These are phyloP conservation scores for Lepidocyrtoides sp. DNA, from an alignment of 2,888 invertebrate species.

Conservation along the genomic window DNA sequence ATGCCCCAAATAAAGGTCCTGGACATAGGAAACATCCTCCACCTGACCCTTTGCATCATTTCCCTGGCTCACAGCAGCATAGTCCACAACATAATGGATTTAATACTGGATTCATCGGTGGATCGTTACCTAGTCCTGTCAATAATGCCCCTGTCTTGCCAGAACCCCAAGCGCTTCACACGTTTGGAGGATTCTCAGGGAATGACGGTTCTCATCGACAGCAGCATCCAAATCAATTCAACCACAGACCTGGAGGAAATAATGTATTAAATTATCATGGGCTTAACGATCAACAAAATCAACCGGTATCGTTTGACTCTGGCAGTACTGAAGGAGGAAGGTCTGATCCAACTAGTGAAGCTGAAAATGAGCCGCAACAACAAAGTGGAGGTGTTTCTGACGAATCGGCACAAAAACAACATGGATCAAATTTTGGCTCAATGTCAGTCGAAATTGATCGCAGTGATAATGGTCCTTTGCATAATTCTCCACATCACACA, in stretches of 20 bases:
- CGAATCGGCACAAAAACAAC: not conserved
- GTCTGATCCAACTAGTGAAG: not conserved
- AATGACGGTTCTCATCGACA: not conserved
- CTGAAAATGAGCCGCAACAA: not conserved
- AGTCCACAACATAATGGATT: not conserved
- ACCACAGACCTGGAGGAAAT: not conserved
- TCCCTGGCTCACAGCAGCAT: not conserved
- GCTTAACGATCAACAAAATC: not conserved
- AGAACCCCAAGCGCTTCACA: not conserved
- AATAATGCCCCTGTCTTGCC: not conserved
- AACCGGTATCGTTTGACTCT: not conserved
- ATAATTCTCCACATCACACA: not conserved
- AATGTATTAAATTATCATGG: not conserved
- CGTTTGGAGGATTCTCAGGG: not conserved
- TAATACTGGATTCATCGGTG: not conserved
- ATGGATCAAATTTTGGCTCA: not conserved
- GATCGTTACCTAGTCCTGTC: not conserved
- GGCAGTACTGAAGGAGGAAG: slow-evolving; percentile 1
- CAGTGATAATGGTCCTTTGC: not conserved
- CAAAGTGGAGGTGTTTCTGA: not conserved
- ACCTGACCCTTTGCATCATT: no score
- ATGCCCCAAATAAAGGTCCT: slow-evolving; percentile 10
- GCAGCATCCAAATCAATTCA: not conserved
- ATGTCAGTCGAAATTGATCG: not conserved
- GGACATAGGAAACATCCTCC: no score